These are phyloP conservation scores for Aphodius granarius DNA, from an alignment of 2,888 invertebrate genomes.

Conservation along the genomic window DNA sequence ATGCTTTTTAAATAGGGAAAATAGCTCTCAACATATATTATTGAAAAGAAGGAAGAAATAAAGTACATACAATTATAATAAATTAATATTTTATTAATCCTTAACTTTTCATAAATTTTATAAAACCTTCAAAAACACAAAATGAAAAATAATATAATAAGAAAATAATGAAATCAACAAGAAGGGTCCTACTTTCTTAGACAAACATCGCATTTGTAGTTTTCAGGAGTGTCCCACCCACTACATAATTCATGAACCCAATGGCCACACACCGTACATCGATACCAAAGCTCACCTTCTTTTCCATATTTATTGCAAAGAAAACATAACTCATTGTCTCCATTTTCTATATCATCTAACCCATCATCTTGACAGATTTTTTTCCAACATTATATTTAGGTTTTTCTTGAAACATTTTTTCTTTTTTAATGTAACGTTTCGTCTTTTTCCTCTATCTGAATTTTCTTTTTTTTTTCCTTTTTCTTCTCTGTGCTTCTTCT, in stretches of 20 bases:
- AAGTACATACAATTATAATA: not conserved
- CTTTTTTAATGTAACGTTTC: not conserved
- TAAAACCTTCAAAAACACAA: not conserved
- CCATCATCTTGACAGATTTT: not conserved
- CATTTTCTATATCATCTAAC: not conserved
- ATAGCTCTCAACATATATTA: too few relatives aligned
- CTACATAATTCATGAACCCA: conserved; percentile 23
- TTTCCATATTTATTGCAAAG: conserved; percentile 24
- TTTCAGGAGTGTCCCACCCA: conserved; percentile 20
- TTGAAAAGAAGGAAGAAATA: too few relatives aligned
- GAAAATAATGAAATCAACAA: too few relatives aligned
- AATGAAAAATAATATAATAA: not conserved
- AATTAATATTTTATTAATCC: not conserved
- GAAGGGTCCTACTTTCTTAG: not conserved
- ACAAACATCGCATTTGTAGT: conserved; percentile 21
- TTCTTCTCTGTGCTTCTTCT: conserved; percentile 5
- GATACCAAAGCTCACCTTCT: too few relatives aligned
- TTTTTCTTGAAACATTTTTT: not conserved
- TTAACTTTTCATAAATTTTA: not conserved
- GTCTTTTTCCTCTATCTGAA: not conserved
- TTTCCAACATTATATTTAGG: not conserved
- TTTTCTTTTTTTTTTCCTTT: not conserved
- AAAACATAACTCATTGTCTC: not conserved
- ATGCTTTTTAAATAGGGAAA: not conserved
- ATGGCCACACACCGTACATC: too few relatives aligned